Evolutionary conservation across 2,797 vertebrate genomes (phyloP).

Genomic region (Liasis olivaceus): DNA sequence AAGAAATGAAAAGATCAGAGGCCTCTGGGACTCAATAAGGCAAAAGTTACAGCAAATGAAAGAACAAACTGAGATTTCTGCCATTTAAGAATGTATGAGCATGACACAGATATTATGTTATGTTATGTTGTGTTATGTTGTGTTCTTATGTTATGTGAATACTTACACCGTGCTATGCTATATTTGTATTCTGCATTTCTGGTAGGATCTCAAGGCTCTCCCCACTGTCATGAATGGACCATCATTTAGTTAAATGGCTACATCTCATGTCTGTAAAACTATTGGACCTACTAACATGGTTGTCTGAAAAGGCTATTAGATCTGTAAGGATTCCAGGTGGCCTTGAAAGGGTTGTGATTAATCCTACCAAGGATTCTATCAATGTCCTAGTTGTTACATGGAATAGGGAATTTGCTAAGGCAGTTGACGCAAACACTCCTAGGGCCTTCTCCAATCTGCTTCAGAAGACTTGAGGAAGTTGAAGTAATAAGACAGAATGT

Average conservation of each 20-base stretch:
- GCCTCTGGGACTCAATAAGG: not conserved
- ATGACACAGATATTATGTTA: not conserved
- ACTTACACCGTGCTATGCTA: not conserved
- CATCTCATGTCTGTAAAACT: not conserved
- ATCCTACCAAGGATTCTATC: not conserved
- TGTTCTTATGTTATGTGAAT: not conserved
- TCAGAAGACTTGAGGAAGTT: not conserved
- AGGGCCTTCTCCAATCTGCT: not conserved
- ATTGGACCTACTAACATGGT: not conserved
- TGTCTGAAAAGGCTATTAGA: not conserved
- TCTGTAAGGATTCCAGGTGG: not conserved
- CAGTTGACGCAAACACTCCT: not conserved
- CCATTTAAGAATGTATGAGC: not conserved
- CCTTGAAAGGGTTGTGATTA: not conserved
- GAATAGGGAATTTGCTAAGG: not conserved
- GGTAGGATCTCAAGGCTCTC: not conserved
- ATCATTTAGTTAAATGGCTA: not conserved
- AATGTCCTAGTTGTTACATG: not conserved
- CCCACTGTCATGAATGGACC: not conserved
- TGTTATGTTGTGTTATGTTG: not conserved
- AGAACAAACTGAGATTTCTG: not conserved
- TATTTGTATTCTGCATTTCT: not conserved
- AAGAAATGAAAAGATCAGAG: not conserved
- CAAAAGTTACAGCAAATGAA: not conserved
- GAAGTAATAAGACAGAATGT: not conserved